These are phyloP conservation scores for Hormiphora californensis DNA, from an alignment of 37 sponge, comb jelly and placozoan species.

Conservation along the genomic window DNA sequence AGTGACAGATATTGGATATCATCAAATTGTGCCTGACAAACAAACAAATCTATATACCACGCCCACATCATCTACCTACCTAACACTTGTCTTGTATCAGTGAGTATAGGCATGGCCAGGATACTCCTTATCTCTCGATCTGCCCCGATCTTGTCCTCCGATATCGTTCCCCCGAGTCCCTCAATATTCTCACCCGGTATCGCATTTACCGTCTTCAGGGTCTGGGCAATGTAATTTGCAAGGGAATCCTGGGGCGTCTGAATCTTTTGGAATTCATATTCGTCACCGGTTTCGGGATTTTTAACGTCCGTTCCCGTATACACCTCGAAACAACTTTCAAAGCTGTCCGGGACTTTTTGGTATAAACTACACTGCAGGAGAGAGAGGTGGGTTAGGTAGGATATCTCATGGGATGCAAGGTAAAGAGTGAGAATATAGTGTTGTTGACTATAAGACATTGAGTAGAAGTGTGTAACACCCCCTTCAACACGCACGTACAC, in stretches of 20 bases:
- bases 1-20: too few species aligned
- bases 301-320: conserved; percentile 40
- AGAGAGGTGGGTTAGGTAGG: not conserved
- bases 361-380: not conserved
- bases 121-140: conserved; percentile 31
- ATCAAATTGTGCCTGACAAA: too few species aligned
- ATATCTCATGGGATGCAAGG: not conserved
- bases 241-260: conserved; percentile 39
- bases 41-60: too few species aligned
- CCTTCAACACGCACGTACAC: not conserved
- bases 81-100: not conserved
- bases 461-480: not conserved
- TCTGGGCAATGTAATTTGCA: not conserved
- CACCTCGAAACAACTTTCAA: conserved; percentile 24
- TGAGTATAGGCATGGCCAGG: conserved; percentile 48
- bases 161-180: not conserved
- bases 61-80: too few species aligned
- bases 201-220: conserved; percentile 12
- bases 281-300: conserved; percentile 23
- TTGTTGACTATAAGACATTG: not conserved
- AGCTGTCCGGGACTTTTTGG: not conserved
- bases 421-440: too few species aligned
- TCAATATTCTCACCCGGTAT: conserved; percentile 26
- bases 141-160: conserved; percentile 17
- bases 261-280: conserved; percentile 51